phyloP scores from a whole-genome alignment of 53 echinoderm and acorn worm genomes.

The Astropecten irregularis region DNA sequence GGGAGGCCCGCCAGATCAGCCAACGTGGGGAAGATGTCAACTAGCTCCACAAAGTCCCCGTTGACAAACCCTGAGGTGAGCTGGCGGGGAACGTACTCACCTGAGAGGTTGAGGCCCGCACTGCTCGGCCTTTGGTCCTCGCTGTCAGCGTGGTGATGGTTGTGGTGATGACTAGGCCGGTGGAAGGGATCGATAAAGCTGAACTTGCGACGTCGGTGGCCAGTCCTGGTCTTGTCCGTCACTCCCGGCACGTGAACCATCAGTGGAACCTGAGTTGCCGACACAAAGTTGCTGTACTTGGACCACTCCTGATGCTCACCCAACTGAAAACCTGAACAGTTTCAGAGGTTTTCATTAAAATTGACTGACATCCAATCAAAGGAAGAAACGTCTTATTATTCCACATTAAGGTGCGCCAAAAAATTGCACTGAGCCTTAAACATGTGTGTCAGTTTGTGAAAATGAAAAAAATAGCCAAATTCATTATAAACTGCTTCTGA shows the following conservation, averaged over 20 bases:
- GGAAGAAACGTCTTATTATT: too few relatives aligned
- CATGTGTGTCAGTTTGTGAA: too few relatives aligned
- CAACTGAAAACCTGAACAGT: constrained; percentile 93
- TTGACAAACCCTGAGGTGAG: constrained; percentile 16
- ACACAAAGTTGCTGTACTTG: constrained; percentile 86
- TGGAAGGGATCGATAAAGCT: constrained; percentile 48
- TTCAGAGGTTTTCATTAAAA: background rate
- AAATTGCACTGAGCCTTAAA: too few relatives aligned
- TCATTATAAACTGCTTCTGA: too few relatives aligned
- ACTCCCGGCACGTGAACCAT: constrained; percentile 85
- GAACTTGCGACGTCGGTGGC: constrained; percentile 11
- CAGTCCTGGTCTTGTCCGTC: constrained; percentile 34
- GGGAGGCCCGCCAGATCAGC: constrained; percentile 78
- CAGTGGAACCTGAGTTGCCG: constrained; percentile 86
- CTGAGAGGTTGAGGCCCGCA: background rate
- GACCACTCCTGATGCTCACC: constrained; percentile 94
- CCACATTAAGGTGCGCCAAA: too few relatives aligned
- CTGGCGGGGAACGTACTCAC: background rate
- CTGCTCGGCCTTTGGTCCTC: too few relatives aligned
- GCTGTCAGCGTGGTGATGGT: background rate
- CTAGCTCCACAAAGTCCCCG: constrained; percentile 78
- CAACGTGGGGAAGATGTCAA: constrained; percentile 94
- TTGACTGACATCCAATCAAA: too few relatives aligned
- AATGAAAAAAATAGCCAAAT: too few relatives aligned
- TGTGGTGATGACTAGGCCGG: background rate